These are phyloP conservation scores for Drosophila nasuta DNA, from an alignment of 1,140 invertebrate genomes.

Conservation along the genomic window DNA sequence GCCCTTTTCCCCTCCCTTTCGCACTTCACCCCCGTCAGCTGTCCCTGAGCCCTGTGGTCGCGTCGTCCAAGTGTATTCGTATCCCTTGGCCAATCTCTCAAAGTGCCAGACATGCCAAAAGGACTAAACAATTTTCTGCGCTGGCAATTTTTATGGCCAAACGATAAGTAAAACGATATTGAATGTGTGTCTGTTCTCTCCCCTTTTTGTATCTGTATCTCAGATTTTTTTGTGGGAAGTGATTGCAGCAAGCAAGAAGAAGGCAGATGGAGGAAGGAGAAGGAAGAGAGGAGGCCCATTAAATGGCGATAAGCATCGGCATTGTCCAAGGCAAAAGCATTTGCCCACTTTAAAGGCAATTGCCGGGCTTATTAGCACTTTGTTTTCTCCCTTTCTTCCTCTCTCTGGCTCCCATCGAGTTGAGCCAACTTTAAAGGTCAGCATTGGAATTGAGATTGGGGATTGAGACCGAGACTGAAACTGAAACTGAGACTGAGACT, in stretches of 20 bases:
- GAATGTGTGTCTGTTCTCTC: conserved; percentile 55
- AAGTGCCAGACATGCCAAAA: conserved; percentile 80
- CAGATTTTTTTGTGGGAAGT: conserved; percentile 17
- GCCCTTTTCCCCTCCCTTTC: background rate
- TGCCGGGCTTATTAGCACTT: conserved; percentile 67
- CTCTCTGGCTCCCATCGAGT: background rate
- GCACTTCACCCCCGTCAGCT: conserved; percentile 18
- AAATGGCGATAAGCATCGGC: conserved; percentile 74
- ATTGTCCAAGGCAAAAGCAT: conserved; percentile 55
- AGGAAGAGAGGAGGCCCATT: conserved; percentile 41
- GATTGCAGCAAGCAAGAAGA: background rate
- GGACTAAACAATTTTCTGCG: conserved; percentile 83
- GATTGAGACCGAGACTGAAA: background rate
- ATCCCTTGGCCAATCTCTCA: conserved; percentile 74
- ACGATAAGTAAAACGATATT: conserved; percentile 83
- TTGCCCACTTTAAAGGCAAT: conserved; percentile 56
- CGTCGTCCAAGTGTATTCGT: conserved; percentile 11
- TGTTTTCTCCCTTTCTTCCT: conserved; percentile 4
- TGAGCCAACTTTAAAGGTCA: conserved; percentile 49
- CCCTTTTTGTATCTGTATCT: conserved; percentile 41
- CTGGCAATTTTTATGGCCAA: conserved; percentile 82
- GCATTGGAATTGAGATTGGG: background rate
- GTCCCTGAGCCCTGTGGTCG: background rate
- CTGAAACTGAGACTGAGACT: background rate
- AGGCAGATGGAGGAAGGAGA: background rate